Evolutionary conservation across 2,113 vertebrate genomes (phyloP).

Genomic region (Odocoileus hemionus): DNA sequence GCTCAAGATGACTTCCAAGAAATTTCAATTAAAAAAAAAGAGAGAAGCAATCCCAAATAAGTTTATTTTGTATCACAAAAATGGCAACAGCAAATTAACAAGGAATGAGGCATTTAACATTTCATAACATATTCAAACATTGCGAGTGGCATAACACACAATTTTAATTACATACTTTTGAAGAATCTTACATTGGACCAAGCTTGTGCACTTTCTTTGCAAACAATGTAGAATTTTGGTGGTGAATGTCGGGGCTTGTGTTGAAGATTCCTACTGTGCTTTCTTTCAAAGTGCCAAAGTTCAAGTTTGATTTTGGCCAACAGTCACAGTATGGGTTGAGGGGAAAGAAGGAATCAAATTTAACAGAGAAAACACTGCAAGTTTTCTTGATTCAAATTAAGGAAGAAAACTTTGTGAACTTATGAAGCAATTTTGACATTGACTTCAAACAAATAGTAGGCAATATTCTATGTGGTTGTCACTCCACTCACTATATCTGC

Average conservation of each 20-base stretch:
- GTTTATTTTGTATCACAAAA: constrained; percentile 61
- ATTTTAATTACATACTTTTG: background rate
- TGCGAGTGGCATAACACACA: background rate
- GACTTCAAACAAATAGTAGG: background rate
- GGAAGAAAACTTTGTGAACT: background rate
- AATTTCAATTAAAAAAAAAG: background rate
- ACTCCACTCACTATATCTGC: too few relatives aligned
- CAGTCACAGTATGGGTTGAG: background rate
- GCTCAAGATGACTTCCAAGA: background rate
- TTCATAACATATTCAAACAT: background rate
- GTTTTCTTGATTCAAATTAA: background rate
- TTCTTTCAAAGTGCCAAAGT: background rate
- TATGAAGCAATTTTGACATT: background rate
- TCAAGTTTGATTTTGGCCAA: background rate
- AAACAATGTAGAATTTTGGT: background rate
- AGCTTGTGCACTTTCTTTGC: background rate
- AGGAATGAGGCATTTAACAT: background rate
- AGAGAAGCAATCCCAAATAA: background rate
- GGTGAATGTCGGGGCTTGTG: background rate
- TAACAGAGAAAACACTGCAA: background rate
- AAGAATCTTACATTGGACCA: background rate
- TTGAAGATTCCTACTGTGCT: background rate
- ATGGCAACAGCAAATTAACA: constrained; percentile 28
- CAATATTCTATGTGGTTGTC: background rate
- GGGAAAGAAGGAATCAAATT: background rate